These are phyloP conservation scores for Lathronympha strigana DNA, from an alignment of 2,888 invertebrate species.

Conservation along the genomic window DNA sequence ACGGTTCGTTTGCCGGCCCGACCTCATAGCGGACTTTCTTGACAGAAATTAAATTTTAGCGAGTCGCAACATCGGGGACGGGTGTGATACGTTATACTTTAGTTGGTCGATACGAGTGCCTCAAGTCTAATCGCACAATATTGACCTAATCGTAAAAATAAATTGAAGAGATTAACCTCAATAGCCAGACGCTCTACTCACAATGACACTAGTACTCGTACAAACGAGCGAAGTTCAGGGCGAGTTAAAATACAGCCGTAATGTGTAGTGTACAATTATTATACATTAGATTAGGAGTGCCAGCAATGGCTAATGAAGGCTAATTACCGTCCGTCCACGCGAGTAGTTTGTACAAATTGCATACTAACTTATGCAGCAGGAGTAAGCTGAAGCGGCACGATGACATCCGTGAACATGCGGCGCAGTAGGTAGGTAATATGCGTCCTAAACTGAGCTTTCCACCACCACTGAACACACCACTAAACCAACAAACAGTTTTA, in stretches of 20 bases:
- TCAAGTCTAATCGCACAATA: neutral
- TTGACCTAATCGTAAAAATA: neutral
- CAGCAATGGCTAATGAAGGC: slow-evolving; percentile 27
- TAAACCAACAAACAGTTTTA: slow-evolving; percentile 1
- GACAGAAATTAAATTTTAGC: slow-evolving; percentile 69
- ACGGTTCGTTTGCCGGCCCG: slow-evolving; percentile 64
- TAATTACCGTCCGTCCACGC: slow-evolving; percentile 31
- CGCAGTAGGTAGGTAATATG: neutral
- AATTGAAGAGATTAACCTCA: neutral
- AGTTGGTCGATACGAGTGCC: slow-evolving; percentile 15
- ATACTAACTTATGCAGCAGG: slow-evolving; percentile 35
- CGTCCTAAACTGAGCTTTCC: neutral
- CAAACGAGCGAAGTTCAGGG: neutral
- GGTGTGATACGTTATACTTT: slow-evolving; percentile 56
- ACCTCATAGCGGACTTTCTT: slow-evolving; percentile 55
- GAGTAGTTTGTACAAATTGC: slow-evolving; percentile 31
- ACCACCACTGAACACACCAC: too few relatives aligned
- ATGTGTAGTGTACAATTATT: neutral
- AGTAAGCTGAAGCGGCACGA: neutral
- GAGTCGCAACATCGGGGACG: slow-evolving; percentile 59
- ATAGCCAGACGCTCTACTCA: neutral
- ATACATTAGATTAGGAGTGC: slow-evolving; percentile 8
- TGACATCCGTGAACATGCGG: neutral
- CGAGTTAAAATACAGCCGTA: slow-evolving; percentile 6
- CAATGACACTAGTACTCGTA: too few relatives aligned